Conservation (phyloP, 2,797 vertebrate species). For the Atherinosoma microstoma region DNA sequence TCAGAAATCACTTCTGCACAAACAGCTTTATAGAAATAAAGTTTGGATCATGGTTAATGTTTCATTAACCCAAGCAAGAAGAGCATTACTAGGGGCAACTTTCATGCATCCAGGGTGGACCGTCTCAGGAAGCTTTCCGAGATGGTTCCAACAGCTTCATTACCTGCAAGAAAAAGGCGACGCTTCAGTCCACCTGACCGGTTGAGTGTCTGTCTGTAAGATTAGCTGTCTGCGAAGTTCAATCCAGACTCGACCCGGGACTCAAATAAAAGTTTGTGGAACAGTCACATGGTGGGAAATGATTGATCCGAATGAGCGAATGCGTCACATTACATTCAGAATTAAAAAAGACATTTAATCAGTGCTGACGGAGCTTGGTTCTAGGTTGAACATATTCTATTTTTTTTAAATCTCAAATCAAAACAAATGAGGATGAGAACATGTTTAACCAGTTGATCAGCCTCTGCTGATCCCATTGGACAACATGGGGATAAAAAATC, state of each 20-base stretch:
- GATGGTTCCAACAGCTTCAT: background rate
- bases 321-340: background rate
- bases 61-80: conserved; percentile 19
- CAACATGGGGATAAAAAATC: background rate
- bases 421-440: too few relatives aligned
- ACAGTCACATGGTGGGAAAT: background rate
- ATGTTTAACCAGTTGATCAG: background rate
- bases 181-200: background rate
- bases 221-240: background rate
- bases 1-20: background rate
- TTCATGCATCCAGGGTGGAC: background rate
- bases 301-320: background rate
- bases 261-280: background rate
- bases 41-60: conserved; percentile 1
- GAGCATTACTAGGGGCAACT: conserved; percentile 16
- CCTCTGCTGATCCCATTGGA: background rate
- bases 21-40: background rate
- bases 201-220: background rate
- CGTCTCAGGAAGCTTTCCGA: background rate
- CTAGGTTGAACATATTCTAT: too few relatives aligned
- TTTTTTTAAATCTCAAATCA: background rate
- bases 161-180: background rate
- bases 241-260: background rate
- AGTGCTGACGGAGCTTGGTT: background rate
- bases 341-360: background rate